Base-by-base conservation (phyloP, 2,797 vertebrate genomes). In the Columba guinea region DNA sequence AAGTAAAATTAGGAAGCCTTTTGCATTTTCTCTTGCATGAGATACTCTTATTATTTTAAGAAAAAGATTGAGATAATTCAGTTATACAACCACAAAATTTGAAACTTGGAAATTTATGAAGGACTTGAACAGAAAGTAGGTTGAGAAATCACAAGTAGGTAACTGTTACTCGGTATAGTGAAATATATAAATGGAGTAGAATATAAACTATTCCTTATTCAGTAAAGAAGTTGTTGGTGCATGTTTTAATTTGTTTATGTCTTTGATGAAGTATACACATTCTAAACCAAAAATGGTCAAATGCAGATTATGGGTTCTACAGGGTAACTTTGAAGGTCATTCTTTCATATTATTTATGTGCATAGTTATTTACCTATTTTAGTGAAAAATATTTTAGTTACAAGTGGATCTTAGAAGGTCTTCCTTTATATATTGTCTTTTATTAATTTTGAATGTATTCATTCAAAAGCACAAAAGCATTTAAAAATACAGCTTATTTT, bases 391-490 rank as follows among this genome's bases (percentile, higher is more conserved):
- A 60, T 15, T 20, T 78, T 58, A 75, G 35, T 30, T 64, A 5
- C 56, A 94, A 84, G 87, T 23, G 3, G 7, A 13, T 48, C 9
- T 3, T 79, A 46, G 64, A 44, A 63, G 3, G 4, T 49, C 6
- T 41, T 85, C 18, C 1, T 4, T 82, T 1, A 8, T 7, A 4
- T 11, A 24, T 23, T 76, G 71, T 13, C 4, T 35, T 69, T 60
- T 56, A 37, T 48, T 2, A 17, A 2, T 30, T 88, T 21, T 62
- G 8, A 76, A 27, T 22, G 2, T 37, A 65, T 86, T 30, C 0
- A 22, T 39, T 3, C 1, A 30, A 80, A 78, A 35, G 0, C 5
- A 17, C 19, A 12, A 0, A 58, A 67, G 0, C 3, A 62, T 59
- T 69, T 34, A 28, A 69, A 90, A 86, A 24, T 5, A 1, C 1